Percentiles rank a stretch among this genome's conserved stretches.
Conservation (phyloP, 2,888 invertebrate genomes). For the Meteorus colon region DNA sequence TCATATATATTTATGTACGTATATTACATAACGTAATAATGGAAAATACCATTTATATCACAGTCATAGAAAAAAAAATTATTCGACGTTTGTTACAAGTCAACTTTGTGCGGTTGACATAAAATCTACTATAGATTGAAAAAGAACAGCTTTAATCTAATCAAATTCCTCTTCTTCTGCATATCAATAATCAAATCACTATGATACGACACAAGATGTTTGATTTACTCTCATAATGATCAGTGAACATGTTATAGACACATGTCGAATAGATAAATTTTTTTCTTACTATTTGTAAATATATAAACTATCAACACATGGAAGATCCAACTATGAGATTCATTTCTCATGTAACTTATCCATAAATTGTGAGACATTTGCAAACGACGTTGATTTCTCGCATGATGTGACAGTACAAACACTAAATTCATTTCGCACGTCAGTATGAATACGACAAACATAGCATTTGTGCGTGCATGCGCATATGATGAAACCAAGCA, state of each 20-base stretch:
- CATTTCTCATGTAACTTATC: not conserved
- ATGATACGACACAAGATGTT: not conserved
- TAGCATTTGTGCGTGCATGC: not conserved
- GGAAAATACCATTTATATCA: slow-evolving; percentile 68
- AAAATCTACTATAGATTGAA: no score
- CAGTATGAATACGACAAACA: not conserved
- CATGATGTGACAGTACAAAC: not conserved
- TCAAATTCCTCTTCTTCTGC: slow-evolving; percentile 1
- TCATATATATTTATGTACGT: slow-evolving; percentile 53
- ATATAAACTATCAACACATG: not conserved
- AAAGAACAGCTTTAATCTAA: not conserved
- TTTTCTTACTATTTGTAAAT: not conserved
- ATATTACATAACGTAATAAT: slow-evolving; percentile 60
- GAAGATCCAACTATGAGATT: not conserved
- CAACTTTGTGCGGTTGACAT: not conserved
- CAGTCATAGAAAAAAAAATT: slow-evolving; percentile 65
- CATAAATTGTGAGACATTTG: not conserved
- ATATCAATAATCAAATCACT: not conserved
- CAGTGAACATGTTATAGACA: not conserved
- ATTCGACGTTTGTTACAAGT: slow-evolving; percentile 55
- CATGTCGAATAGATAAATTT: not conserved
- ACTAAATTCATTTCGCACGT: not conserved
- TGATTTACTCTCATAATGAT: not conserved
- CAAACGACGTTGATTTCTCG: not conserved
- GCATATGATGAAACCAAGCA: slow-evolving; percentile 1